Evolutionary conservation across 2,797 vertebrate species (phyloP).

Genomic region (Champsocephalus esox): DNA sequence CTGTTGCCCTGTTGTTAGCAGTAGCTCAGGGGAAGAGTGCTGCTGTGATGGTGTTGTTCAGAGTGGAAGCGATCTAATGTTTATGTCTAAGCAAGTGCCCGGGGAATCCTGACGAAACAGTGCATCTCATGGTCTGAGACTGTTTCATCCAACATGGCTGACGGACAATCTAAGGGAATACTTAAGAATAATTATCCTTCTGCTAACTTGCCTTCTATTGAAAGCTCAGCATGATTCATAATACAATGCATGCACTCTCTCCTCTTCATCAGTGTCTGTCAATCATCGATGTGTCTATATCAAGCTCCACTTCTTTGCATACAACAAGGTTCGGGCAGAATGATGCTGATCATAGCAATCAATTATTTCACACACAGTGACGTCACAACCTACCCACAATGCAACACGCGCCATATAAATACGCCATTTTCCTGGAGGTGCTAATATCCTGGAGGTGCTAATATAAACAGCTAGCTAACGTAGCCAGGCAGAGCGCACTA

Average conservation of each 20-base stretch:
- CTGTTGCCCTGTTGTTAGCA: slow-evolving; percentile 25
- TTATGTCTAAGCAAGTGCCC: slow-evolving; percentile 24
- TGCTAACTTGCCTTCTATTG: neutral
- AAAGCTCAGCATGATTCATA: neutral
- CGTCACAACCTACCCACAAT: no score
- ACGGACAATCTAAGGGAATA: neutral
- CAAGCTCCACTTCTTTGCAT: neutral
- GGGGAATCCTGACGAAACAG: slow-evolving; percentile 22
- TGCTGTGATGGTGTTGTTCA: slow-evolving; percentile 28
- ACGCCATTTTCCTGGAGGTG: no score
- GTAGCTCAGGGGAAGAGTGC: slow-evolving; percentile 37
- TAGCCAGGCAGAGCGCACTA: no score
- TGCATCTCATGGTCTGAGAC: slow-evolving; percentile 2
- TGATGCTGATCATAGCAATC: no score
- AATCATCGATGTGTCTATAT: neutral
- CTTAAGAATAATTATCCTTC: neutral
- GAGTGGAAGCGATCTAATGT: slow-evolving; percentile 43
- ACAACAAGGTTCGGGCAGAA: no score
- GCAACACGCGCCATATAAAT: no score
- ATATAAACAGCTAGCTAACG: no score
- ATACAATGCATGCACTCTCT: neutral
- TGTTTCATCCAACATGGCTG: neutral
- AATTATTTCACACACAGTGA: no score
- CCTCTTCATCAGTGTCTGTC: neutral
- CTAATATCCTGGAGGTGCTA: no score